These are phyloP conservation scores for Anoplopoma fimbria DNA, from an alignment of 2,113 vertebrate species.

Conservation along the genomic window DNA sequence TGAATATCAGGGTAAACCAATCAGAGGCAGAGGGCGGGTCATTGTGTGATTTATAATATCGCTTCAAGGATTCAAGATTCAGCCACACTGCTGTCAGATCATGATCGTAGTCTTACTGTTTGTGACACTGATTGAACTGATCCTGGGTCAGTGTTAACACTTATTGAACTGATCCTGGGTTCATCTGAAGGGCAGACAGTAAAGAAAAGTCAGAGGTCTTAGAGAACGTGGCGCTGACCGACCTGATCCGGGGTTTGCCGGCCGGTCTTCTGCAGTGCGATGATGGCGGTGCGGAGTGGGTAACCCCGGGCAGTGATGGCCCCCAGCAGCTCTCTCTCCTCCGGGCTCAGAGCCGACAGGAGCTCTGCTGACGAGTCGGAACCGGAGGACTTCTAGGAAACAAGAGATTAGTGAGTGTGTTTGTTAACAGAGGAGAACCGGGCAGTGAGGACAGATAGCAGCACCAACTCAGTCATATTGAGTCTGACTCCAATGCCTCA, in stretches of 20 bases:
- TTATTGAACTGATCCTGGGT: no score
- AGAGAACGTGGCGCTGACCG: constrained; percentile 38
- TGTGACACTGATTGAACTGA: background rate
- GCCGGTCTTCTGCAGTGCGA: constrained; percentile 92
- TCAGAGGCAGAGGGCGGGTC: background rate
- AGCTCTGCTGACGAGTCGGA: constrained; percentile 86
- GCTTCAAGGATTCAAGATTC: background rate
- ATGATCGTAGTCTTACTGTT: background rate
- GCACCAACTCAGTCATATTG: background rate
- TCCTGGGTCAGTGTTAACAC: no score
- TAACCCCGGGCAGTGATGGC: constrained; percentile 89
- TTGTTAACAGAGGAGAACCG: background rate
- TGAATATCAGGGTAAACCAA: no score
- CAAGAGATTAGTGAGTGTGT: constrained; percentile 21
- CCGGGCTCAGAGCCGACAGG: constrained; percentile 89
- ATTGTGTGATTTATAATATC: background rate
- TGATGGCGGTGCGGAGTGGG: constrained; percentile 87
- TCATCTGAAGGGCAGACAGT: background rate
- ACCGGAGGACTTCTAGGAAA: constrained; percentile 35
- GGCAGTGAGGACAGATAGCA: background rate
- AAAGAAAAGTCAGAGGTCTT: background rate
- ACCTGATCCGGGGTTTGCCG: constrained; percentile 90
- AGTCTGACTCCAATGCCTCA: background rate
- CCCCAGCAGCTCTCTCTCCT: constrained; percentile 90
- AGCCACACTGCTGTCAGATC: background rate